These are phyloP conservation scores for Flexamia atlantica DNA, from an alignment of 2,888 invertebrate species.

Conservation along the genomic window DNA sequence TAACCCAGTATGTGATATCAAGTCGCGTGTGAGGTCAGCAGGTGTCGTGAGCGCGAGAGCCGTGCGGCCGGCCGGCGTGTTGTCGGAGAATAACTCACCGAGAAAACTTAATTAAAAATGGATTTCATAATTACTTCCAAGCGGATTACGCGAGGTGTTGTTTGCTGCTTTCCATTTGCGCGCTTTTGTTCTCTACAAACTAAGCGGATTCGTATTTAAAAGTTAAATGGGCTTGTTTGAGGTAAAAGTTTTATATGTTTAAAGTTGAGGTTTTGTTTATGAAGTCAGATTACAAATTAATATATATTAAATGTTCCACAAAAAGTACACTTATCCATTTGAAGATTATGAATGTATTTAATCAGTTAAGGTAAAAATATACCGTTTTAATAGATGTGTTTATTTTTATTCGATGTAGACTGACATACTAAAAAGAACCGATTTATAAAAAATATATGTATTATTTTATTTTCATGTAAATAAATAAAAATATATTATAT, in stretches of 20 bases:
- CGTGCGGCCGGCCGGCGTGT: neutral
- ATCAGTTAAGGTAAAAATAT: no score
- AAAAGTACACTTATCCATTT: no score
- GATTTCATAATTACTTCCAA: slow-evolving; percentile 45
- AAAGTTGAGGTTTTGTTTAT: no score
- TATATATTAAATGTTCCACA: no score
- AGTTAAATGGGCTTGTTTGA: slow-evolving; percentile 6
- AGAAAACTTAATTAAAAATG: slow-evolving; percentile 45
- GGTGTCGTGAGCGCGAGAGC: neutral
- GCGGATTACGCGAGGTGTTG: slow-evolving; percentile 35
- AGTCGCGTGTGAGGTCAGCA: neutral
- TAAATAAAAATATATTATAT: no score
- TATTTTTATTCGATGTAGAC: no score
- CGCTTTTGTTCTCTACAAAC: slow-evolving; percentile 14
- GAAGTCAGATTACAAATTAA: no score
- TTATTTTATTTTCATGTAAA: no score
- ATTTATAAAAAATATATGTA: no score
- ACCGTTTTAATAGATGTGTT: no score
- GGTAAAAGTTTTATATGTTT: neutral
- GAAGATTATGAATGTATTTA: no score
- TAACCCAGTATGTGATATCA: neutral
- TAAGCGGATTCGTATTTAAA: slow-evolving; percentile 40
- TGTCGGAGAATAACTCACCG: slow-evolving; percentile 11
- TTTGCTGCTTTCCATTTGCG: slow-evolving; percentile 31
- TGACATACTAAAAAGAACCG: no score